phyloP scores from a whole-genome alignment of 2,888 invertebrate species.

The Oscheius myriophilus region DNA sequence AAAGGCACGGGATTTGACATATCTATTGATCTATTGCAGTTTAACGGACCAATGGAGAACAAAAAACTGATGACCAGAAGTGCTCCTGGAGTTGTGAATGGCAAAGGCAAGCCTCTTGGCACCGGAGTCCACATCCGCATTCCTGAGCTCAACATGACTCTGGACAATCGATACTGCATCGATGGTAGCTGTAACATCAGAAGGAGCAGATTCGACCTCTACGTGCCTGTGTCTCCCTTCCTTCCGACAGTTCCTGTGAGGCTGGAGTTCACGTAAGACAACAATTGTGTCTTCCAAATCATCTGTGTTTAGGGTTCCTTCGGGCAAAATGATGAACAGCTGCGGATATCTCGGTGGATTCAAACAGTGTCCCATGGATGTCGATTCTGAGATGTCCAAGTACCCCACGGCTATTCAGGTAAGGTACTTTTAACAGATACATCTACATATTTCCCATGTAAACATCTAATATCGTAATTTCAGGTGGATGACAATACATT shows the following conservation, averaged over 20 bases:
- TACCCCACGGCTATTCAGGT: conserved; percentile 35
- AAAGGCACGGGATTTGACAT: too few species aligned
- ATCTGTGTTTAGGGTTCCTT: conserved; percentile 47
- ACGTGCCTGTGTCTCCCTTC: conserved; percentile 62
- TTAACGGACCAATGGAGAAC: not conserved
- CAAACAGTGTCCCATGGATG: conserved; percentile 36
- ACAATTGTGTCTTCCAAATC: not conserved
- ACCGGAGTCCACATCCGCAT: conserved; percentile 52
- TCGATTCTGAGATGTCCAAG: conserved; percentile 12
- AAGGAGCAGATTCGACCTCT: conserved; percentile 59
- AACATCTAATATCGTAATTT: too few species aligned
- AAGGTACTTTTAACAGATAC: not conserved
- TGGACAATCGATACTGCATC: conserved; percentile 61
- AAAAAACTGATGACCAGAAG: conserved; percentile 18
- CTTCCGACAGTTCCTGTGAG: conserved; percentile 53
- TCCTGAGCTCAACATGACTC: conserved; percentile 54
- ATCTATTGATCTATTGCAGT: too few species aligned
- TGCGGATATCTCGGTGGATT: conserved; percentile 63
- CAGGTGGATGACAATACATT: conserved; percentile 52
- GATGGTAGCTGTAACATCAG: conserved; percentile 55
- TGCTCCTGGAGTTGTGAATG: conserved; percentile 20
- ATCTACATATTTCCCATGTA: conserved; percentile 1
- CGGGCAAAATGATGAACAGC: conserved; percentile 52
- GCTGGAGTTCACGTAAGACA: conserved; percentile 42
- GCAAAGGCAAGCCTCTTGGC: conserved; percentile 25